Evolutionary conservation across 2,797 vertebrate species (phyloP), one percentile per base, ranked within the genome.

Genomic region (Rhinogobio ventralis): DNA sequence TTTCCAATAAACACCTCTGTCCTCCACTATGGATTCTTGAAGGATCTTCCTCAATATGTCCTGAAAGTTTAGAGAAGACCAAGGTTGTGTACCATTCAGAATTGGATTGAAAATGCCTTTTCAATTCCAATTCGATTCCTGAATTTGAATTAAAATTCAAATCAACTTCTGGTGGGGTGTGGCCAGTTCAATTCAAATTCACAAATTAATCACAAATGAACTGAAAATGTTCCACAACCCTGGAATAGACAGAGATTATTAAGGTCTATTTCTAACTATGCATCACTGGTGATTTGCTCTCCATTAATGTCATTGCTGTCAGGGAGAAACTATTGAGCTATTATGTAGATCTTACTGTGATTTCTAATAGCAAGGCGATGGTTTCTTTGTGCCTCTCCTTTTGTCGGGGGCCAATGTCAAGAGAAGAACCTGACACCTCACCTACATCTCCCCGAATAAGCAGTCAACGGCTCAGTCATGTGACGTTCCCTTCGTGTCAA

Each of bases 371-470:
- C 84, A 30, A 75, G 55, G 14, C 25, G 20, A 25, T 57, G 36
- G 25, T 0, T 25, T 28, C 39, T 55, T 5, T 33, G 9, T 25
- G 36, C 17, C 11, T 72, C 17, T 45, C 51, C 11, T 57, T 72
- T 79, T 80, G 62, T 81, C 5, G 0, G n/a, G 72, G 75, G 75
- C 79, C 73, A 66, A 23, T 62, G 66, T 42, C 55, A 51, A 78
- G 53, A 53, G 23, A n/a, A 82, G 15, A 84, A 72, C 64, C 67
- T 55, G 51, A 81, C 64, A 80, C 80, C 62, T 83, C 53, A 77
- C 83, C 66, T 66, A 68, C 79, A 73, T 73, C 72, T 80, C 57
- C 60, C 81, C 9, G 55, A 81, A 80, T 72, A 87, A 85, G 84
- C 77, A 83, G 68, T 79, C 81, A 60, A 14, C 10, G 2, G 11